Evolutionary conservation across 2,797 vertebrate species (phyloP), one percentile per base, ranked within the genome.

Genomic region (Peromyscus aztecus): DNA sequence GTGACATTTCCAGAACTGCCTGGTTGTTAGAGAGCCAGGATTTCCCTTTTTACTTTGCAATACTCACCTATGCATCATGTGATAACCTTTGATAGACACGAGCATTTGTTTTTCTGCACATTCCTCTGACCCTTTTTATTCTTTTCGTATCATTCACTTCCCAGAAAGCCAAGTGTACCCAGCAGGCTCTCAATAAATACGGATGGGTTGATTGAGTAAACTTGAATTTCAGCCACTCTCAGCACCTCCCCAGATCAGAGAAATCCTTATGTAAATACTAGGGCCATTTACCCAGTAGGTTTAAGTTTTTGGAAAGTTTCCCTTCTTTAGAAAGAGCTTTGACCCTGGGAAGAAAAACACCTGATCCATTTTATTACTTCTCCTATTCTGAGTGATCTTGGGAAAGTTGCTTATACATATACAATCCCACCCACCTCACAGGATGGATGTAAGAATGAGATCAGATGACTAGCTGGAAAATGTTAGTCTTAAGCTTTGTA

Each of bases 171-270:
- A 76, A 97, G 29, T 76, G 17, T 16, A 84, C 73, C 73, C 94
- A 96, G 63, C 75, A 95, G 73, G 89, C 37, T 92, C 81, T 96
- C 78, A 90, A 97, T 95, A 96, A 77, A 83, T 89, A 94, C 94
- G 94, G 97, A 97, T 84, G 94, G 96, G 85, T 78, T 94, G 93
- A 97, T 94, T 95, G 97, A 98, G 97, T 96, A 96, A 90, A 89
- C 77, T 89, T 59, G 31, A 91, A 96, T 96, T 96, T 97, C 92
- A 95, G 95, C 76, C 94, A 76, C 31, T 94, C 93, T 97, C 94
- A 96, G 96, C 92, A 98, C 34, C 82, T 97, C 94, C 29, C 17
- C 81, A 59, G 94, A 90, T 80, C 88, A 91, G 81, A 94, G 77
- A 97, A 97, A 89, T 69, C 23, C 49, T 96, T 96, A 96, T 65